These are phyloP conservation scores for Desmodus rotundus DNA, from an alignment of 2,113 vertebrate species.

Conservation along the genomic window DNA sequence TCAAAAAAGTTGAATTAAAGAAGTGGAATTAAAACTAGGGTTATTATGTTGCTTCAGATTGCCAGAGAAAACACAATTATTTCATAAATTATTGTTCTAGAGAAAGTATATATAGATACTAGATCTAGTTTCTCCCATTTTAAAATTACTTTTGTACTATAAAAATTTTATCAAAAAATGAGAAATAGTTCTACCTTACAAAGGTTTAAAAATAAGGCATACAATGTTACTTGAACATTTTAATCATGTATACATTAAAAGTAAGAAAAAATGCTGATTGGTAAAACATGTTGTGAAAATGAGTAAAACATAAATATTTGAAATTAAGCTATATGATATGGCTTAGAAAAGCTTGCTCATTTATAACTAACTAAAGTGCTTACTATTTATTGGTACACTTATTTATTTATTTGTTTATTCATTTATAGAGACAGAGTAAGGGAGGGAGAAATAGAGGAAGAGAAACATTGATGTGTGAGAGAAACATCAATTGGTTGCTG, in stretches of 20 bases:
- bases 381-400: neutral
- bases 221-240: neutral
- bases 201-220: neutral
- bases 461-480: too few relatives aligned
- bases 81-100: neutral
- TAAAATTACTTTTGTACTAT: neutral
- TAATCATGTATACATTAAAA: neutral
- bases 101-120: neutral
- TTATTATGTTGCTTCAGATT: neutral
- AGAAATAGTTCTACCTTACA: neutral
- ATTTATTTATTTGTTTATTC: too few relatives aligned
- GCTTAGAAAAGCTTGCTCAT: neutral
- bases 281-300: neutral
- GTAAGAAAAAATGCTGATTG: neutral
- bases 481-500: too few relatives aligned
- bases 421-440: too few relatives aligned
- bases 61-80: neutral
- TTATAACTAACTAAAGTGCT: neutral
- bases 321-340: neutral
- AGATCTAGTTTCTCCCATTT: neutral
- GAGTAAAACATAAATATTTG: neutral
- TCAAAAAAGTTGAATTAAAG: neutral
- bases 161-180: neutral
- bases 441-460: too few relatives aligned
- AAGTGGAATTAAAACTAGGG: neutral